These are phyloP conservation scores for Desmophyllum pertusum DNA, from an alignment of 92 coral and sea anemone species.

Conservation along the genomic window DNA sequence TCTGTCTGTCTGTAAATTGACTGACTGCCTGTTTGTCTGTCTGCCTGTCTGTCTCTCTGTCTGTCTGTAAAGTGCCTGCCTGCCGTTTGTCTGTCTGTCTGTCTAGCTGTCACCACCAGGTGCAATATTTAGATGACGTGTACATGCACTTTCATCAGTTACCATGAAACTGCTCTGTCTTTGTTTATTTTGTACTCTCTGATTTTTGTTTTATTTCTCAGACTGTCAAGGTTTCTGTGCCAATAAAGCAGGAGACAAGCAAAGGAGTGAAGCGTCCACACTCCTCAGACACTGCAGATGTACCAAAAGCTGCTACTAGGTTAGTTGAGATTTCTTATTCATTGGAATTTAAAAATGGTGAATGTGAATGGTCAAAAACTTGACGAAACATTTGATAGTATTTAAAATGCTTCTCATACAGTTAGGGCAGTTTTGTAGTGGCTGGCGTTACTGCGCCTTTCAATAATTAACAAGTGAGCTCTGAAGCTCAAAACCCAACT, in stretches of 20 bases:
- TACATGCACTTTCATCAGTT: not conserved
- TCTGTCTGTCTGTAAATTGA: not conserved
- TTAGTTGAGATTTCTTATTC: conserved; percentile 12
- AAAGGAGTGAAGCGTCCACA: conserved; percentile 91
- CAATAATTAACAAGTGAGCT: too few species aligned
- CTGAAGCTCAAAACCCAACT: too few species aligned
- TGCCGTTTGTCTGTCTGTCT: not conserved
- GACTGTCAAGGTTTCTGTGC: conserved; percentile 40
- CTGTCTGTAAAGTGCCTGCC: too few species aligned
- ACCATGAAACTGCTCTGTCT: not conserved
- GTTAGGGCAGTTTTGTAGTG: too few species aligned
- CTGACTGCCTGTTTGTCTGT: not conserved
- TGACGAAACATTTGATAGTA: not conserved
- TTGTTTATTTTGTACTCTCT: not conserved
- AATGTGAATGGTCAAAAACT: not conserved
- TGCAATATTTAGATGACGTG: too few species aligned
- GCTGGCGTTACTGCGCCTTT: too few species aligned
- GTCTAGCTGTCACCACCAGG: not conserved
- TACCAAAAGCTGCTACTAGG: conserved; percentile 86
- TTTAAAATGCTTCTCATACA: too few species aligned
- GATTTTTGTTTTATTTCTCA: not conserved
- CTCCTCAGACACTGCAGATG: conserved; percentile 71
- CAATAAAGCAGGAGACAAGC: conserved; percentile 37
- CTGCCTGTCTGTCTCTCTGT: not conserved
- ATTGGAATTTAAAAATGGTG: too few species aligned